Evolutionary conservation across 2,113 vertebrate species (phyloP).

Genomic region (Cathartes aura): DNA sequence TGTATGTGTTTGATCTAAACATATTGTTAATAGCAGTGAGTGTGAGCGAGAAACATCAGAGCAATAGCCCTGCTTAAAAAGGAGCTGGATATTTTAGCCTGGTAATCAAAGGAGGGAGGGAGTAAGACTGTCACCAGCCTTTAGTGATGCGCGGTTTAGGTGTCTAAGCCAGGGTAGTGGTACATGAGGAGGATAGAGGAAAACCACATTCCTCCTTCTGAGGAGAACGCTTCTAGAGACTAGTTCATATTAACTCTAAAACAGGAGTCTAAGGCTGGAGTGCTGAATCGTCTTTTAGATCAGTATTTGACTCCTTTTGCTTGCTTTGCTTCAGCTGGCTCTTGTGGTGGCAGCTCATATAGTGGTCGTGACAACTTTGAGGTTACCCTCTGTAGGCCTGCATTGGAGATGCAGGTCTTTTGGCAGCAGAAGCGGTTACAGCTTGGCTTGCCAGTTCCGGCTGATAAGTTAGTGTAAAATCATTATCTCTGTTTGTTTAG

Average conservation of each 20-base stretch:
- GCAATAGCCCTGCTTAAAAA: background rate
- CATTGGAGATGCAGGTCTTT: background rate
- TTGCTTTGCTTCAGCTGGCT: background rate
- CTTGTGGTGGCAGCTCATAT: background rate
- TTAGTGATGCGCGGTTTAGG: accelerated
- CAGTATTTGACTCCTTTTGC: background rate
- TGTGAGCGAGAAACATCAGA: background rate
- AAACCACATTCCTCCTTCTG: background rate
- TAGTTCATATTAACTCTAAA: background rate
- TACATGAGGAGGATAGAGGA: background rate
- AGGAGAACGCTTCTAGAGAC: background rate
- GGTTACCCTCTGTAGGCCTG: background rate
- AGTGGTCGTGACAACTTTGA: background rate
- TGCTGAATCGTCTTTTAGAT: background rate
- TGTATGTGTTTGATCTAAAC: background rate
- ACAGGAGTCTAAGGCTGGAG: background rate
- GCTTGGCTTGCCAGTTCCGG: background rate
- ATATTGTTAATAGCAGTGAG: background rate
- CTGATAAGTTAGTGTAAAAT: background rate
- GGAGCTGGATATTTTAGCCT: background rate
- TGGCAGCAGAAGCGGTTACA: background rate
- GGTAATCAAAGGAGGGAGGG: background rate
- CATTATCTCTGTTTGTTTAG: background rate
- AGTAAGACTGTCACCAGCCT: background rate
- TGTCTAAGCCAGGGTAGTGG: accelerated